These are phyloP conservation scores for Philopotamus ludificatus DNA, from an alignment of 1,140 invertebrate species.

Conservation along the genomic window DNA sequence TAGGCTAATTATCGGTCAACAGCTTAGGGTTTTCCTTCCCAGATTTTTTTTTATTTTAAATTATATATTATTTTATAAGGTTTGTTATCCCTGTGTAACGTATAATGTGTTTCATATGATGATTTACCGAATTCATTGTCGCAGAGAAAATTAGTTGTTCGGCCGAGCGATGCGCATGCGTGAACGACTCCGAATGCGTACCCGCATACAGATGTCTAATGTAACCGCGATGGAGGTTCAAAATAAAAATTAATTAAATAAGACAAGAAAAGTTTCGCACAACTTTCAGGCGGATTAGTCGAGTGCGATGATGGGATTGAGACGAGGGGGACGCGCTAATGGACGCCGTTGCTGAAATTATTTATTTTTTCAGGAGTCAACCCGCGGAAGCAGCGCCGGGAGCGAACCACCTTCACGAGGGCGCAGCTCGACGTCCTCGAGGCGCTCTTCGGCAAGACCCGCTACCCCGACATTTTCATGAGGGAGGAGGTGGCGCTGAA, in stretches of 20 bases:
- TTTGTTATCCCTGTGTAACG: too few species aligned
- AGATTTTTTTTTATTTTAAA: too few species aligned
- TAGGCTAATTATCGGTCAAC: too few species aligned
- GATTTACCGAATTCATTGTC: slow-evolving; percentile 30
- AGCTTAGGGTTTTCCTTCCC: too few species aligned
- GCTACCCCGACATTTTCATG: slow-evolving; percentile 99
- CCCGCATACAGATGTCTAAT: too few species aligned
- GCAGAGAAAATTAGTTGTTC: slow-evolving; percentile 25
- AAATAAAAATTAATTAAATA: too few species aligned
- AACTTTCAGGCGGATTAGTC: too few species aligned
- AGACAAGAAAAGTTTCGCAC: too few species aligned
- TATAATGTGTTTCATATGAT: slow-evolving; percentile 11
- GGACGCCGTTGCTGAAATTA: slow-evolving; percentile 82
- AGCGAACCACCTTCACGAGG: slow-evolving; percentile 96
- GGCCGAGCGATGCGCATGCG: slow-evolving; percentile 19
- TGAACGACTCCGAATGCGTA: slow-evolving; percentile 13
- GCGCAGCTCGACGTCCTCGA: slow-evolving; percentile 95
- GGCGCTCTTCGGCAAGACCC: slow-evolving; percentile 89
- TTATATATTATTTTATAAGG: too few species aligned
- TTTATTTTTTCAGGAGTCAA: slow-evolving; percentile 65
- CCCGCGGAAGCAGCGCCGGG: slow-evolving; percentile 91
- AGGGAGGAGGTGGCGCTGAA: slow-evolving; percentile 97
- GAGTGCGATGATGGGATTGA: too few species aligned
- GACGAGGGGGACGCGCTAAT: too few species aligned
- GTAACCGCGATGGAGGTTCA: too few species aligned